These are phyloP conservation scores for Nycticebus coucang DNA, from an alignment of 2,113 vertebrate genomes.

Conservation along the genomic window DNA sequence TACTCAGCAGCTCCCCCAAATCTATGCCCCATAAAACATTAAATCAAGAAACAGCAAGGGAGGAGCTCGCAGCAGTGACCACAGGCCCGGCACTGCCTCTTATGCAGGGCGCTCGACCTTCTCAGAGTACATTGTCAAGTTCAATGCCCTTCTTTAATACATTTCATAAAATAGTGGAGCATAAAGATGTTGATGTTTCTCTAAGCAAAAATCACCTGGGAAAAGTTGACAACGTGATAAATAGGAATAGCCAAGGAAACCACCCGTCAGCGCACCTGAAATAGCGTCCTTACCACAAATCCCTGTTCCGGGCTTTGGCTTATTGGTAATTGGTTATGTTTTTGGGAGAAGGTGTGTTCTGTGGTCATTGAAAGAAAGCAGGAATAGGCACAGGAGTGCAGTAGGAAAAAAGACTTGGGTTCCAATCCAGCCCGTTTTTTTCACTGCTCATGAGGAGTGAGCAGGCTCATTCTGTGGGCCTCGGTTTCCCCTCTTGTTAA, in stretches of 20 bases:
- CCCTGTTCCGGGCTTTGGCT: neutral
- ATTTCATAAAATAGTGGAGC: conserved; percentile 72
- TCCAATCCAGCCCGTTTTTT: neutral
- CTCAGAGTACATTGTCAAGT: conserved; percentile 62
- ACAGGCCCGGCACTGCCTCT: conserved; percentile 46
- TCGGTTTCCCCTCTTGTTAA: neutral
- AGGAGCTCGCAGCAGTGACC: conserved; percentile 41
- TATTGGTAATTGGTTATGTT: neutral
- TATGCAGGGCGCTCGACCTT: conserved; percentile 60
- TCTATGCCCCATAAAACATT: neutral
- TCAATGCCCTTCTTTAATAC: conserved; percentile 73
- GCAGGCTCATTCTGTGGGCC: neutral
- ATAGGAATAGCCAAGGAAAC: conserved; percentile 23
- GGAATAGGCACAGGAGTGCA: neutral
- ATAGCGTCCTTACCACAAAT: neutral
- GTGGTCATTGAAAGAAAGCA: neutral
- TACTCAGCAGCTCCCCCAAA: conserved; percentile 29
- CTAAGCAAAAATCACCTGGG: conserved; percentile 65
- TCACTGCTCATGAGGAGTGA: neutral
- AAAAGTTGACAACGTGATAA: conserved; percentile 45
- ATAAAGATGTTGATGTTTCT: conserved; percentile 71
- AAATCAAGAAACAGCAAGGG: conserved; percentile 11
- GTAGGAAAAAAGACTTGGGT: neutral
- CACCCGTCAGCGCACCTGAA: neutral
- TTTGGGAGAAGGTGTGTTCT: neutral